Conservation (phyloP, 2,888 invertebrate species). For the Leptopterna dolabrata region DNA sequence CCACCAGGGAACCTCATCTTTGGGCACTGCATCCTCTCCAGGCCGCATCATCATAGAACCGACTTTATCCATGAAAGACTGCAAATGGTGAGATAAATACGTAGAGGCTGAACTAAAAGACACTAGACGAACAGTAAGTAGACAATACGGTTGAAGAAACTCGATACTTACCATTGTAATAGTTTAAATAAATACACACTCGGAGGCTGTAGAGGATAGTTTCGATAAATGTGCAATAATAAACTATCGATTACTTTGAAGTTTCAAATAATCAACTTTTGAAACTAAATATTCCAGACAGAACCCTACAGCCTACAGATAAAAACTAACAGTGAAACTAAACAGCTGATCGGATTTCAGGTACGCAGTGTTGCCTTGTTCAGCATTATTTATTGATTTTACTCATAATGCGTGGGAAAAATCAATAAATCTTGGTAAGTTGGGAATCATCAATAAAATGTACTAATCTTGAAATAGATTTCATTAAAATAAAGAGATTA, state of each 20-base stretch:
- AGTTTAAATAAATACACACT: background rate
- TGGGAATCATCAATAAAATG: too few relatives aligned
- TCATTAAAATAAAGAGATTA: too few relatives aligned
- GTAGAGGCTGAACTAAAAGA: background rate
- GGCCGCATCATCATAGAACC: constrained; percentile 83
- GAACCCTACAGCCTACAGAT: background rate
- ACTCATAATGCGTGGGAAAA: background rate
- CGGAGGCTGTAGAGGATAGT: background rate
- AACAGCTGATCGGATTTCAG: background rate
- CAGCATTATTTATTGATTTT: background rate
- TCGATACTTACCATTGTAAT: background rate
- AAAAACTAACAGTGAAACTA: background rate
- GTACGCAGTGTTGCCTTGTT: background rate
- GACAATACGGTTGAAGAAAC: background rate
- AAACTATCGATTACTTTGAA: background rate
- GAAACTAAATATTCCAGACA: too few relatives aligned
- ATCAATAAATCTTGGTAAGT: background rate
- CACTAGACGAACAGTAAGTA: background rate
- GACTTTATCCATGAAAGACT: constrained; percentile 85
- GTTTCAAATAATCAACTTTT: too few relatives aligned
- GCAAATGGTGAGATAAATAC: constrained; percentile 62
- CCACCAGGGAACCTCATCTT: constrained; percentile 90
- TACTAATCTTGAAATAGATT: too few relatives aligned
- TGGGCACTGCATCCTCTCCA: constrained; percentile 79
- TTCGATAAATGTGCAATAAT: background rate